These are phyloP conservation scores for Drosophila equinoxialis DNA, from an alignment of 1,140 invertebrate genomes.

Conservation along the genomic window DNA sequence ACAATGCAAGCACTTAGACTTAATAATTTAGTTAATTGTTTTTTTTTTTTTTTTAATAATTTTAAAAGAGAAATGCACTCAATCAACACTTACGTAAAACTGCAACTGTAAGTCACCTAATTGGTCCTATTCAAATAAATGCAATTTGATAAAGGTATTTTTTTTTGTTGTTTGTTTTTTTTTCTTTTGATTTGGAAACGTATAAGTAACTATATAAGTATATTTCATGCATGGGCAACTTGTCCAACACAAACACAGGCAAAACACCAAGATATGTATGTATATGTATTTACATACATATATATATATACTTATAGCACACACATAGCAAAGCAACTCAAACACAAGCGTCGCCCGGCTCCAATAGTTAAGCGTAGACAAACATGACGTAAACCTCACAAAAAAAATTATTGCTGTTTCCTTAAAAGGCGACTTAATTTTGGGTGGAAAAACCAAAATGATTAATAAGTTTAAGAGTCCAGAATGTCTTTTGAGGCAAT, in stretches of 20 bases:
- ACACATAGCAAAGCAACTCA: slow-evolving; percentile 40
- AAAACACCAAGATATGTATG: slow-evolving; percentile 25
- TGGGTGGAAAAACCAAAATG: background rate
- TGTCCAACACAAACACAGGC: slow-evolving; percentile 35
- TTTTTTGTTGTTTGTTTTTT: slow-evolving; percentile 20
- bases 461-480: background rate
- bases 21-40: slow-evolving; percentile 18
- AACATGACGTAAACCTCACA: slow-evolving; percentile 78
- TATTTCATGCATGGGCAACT: slow-evolving; percentile 41
- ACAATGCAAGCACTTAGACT: slow-evolving; percentile 31
- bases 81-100: slow-evolving; percentile 64
- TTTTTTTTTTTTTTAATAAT: background rate
- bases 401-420: slow-evolving; percentile 49
- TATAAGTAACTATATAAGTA: slow-evolving; percentile 9
- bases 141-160: slow-evolving; percentile 27
- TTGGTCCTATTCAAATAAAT: slow-evolving; percentile 44
- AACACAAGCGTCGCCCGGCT: slow-evolving; percentile 55
- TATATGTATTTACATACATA: slow-evolving; percentile 30
- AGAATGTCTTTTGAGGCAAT: background rate
- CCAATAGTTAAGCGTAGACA: slow-evolving; percentile 44
- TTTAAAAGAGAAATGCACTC: slow-evolving; percentile 16
- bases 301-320: slow-evolving; percentile 33
- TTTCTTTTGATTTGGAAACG: slow-evolving; percentile 21
- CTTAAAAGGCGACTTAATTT: slow-evolving; percentile 4
- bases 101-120: slow-evolving; percentile 47